These are phyloP conservation scores for Psittacus erithacus DNA, from an alignment of 2,113 vertebrate genomes.

Conservation along the genomic window DNA sequence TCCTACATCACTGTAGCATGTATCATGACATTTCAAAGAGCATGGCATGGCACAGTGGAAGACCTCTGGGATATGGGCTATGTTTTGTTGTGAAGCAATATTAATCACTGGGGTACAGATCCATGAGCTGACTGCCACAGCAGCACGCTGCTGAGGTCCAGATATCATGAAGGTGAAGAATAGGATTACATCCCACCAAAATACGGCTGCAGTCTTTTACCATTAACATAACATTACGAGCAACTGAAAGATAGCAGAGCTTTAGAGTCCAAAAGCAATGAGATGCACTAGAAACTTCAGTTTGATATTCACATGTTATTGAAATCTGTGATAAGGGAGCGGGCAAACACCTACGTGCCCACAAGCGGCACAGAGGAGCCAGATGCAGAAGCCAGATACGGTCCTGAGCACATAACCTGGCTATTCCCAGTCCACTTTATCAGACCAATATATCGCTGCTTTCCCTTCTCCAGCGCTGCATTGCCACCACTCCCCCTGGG, in stretches of 20 bases:
- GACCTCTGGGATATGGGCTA: background rate
- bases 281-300: background rate
- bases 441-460: background rate
- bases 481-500: background rate
- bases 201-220: background rate
- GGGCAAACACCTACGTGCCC: background rate
- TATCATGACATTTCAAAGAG: background rate
- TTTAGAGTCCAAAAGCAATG: background rate
- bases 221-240: background rate
- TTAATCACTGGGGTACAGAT: background rate
- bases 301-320: background rate
- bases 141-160: background rate
- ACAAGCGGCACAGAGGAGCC: background rate
- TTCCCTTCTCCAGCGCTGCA: background rate
- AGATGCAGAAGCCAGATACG: background rate
- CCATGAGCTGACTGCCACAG: background rate
- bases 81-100: background rate
- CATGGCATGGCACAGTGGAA: background rate
- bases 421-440: background rate
- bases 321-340: background rate
- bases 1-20: rapidly evolving
- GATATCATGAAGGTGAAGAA: background rate
- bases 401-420: background rate
- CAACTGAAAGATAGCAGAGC: background rate
- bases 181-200: background rate